Evolutionary conservation across 2,888 invertebrate species (phyloP).

Genomic region (Penaeus monodon): DNA sequence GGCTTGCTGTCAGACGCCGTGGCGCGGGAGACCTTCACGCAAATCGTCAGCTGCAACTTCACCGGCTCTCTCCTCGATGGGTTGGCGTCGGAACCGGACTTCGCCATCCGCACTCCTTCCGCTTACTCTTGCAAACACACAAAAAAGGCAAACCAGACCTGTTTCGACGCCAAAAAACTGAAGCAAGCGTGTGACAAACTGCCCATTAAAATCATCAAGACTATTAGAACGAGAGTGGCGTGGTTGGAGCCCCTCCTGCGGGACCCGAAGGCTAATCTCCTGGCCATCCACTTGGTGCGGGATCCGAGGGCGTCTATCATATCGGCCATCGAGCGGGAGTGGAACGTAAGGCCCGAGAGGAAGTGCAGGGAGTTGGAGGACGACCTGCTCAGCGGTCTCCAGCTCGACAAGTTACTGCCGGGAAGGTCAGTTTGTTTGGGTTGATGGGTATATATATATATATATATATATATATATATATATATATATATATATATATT

Average conservation of each 20-base stretch:
- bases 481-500: too few species aligned
- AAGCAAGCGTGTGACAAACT: conserved; percentile 9
- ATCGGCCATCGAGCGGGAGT: neutral
- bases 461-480: too few species aligned
- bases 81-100: neutral
- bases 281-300: neutral
- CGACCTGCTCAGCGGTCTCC: neutral
- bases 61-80: neutral
- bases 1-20: neutral
- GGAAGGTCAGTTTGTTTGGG: too few species aligned
- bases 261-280: neutral
- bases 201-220: conserved; percentile 6
- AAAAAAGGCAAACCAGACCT: neutral
- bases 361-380: neutral
- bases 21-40: neutral
- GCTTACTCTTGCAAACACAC: neutral
- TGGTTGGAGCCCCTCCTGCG: neutral
- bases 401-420: too few species aligned
- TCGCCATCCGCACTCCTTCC: neutral
- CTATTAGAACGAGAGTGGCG: neutral
- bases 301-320: conserved; percentile 5
- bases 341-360: neutral
- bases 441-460: too few species aligned
- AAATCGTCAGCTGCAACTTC: conserved; percentile 18
- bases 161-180: neutral